Percentiles rank a stretch among this genome's conserved stretches.
Conservation (phyloP, 53 echinoderm and acorn worm species). For the Antedon mediterranea region DNA sequence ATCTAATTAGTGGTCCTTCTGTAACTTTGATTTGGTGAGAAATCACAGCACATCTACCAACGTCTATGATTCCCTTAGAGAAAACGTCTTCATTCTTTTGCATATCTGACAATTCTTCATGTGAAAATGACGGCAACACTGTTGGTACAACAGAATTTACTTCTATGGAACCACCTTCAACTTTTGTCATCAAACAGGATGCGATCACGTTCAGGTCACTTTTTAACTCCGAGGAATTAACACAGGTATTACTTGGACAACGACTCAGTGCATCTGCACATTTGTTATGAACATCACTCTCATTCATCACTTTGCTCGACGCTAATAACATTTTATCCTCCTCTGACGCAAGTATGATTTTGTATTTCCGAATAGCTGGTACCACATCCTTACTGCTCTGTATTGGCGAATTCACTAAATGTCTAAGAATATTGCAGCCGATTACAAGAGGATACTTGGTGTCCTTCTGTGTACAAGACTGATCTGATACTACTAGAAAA, state of each 20-base stretch:
- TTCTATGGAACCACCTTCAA: not conserved
- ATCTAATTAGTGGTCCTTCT: no score
- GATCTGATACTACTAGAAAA: conserved; percentile 10
- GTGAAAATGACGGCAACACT: conserved; percentile 16
- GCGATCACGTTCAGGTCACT: no score
- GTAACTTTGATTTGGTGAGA: no score
- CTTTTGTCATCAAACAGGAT: no score
- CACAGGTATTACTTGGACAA: not conserved
- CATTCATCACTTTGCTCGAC: no score
- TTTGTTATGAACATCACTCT: not conserved
- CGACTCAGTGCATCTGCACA: not conserved
- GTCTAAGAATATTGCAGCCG: not conserved
- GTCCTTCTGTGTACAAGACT: not conserved
- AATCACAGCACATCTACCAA: no score
- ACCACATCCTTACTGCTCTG: no score
- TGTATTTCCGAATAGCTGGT: not conserved
- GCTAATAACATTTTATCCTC: not conserved
- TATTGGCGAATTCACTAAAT: not conserved
- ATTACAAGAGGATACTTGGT: not conserved
- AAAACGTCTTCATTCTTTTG: conserved; percentile 22
- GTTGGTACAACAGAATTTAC: conserved; percentile 1
- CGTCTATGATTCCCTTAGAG: no score
- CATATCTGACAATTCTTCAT: conserved; percentile 4
- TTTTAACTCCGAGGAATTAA: no score
- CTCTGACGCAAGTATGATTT: not conserved